Conservation (phyloP, 2,888 invertebrate species). For the Apamea monoglypha region DNA sequence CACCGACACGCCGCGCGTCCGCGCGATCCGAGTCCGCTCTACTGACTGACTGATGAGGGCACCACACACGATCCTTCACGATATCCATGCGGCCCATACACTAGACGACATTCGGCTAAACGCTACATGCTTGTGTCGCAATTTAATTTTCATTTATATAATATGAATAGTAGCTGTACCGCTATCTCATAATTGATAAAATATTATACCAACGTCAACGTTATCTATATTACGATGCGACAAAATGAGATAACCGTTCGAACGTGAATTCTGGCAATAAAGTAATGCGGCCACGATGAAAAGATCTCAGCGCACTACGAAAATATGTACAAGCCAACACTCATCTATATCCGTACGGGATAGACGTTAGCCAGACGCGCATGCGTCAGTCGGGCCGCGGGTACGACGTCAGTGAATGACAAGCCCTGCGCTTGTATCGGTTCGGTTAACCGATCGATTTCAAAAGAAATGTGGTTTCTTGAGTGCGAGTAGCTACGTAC, state of each 20-base stretch:
- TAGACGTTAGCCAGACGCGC: constrained; percentile 89
- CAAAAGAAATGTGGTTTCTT: constrained; percentile 83
- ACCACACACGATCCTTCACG: constrained; percentile 71
- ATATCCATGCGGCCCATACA: constrained; percentile 76
- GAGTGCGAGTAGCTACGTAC: constrained; percentile 59
- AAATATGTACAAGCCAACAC: constrained; percentile 82
- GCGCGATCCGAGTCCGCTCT: constrained; percentile 89
- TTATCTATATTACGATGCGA: constrained; percentile 88
- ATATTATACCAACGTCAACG: constrained; percentile 82
- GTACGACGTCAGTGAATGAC: constrained; percentile 89
- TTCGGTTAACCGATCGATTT: constrained; percentile 86
- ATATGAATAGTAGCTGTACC: constrained; percentile 80
- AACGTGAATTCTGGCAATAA: constrained; percentile 82
- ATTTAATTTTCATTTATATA: constrained; percentile 86
- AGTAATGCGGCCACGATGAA: constrained; percentile 84
- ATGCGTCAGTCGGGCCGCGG: constrained; percentile 85
- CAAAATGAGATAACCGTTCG: constrained; percentile 86
- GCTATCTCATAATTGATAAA: constrained; percentile 87
- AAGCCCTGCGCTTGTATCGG: constrained; percentile 84
- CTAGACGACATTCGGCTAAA: constrained; percentile 74
- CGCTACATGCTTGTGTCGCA: constrained; percentile 81
- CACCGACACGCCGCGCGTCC: constrained; percentile 88
- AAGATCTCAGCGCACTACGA: constrained; percentile 82
- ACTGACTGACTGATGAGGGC: constrained; percentile 86
- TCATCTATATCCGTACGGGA: constrained; percentile 86